A percentile compares a stretch with the other conserved stretches of the same genome.
phyloP scores from a whole-genome alignment of 2,113 vertebrate species.

The Cryptoleucopteryx plumbea region DNA sequence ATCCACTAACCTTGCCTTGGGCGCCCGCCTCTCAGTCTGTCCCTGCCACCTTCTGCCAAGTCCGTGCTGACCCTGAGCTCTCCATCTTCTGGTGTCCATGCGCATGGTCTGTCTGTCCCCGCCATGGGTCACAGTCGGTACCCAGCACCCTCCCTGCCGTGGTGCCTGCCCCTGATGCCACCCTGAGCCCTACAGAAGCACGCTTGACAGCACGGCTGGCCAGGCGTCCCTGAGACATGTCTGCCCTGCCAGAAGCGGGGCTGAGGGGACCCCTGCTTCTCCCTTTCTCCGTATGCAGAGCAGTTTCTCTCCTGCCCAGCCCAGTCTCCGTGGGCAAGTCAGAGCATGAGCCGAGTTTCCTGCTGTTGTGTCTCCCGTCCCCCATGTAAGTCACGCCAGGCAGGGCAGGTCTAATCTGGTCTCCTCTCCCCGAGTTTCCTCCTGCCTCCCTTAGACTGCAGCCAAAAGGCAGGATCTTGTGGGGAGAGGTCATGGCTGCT shows the following conservation, averaged over 20 bases:
- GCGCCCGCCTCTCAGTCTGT: background rate
- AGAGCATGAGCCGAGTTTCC: background rate
- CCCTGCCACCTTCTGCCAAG: background rate
- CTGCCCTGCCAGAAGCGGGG: background rate
- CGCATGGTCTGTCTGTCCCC: rapidly evolving
- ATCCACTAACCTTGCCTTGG: background rate
- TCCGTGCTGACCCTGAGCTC: background rate
- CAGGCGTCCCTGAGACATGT: rapidly evolving
- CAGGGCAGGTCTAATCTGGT: slow-evolving; percentile 1
- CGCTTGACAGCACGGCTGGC: rapidly evolving
- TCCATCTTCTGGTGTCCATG: background rate
- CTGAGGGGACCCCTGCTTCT: background rate
- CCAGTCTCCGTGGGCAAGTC: background rate
- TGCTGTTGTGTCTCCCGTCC: background rate
- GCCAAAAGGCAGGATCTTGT: background rate
- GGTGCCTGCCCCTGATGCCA: no score
- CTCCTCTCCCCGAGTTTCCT: background rate
- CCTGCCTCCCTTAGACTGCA: background rate
- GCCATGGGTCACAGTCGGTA: rapidly evolving
- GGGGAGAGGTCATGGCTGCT: background rate
- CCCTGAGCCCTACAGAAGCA: background rate
- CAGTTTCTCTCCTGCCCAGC: background rate
- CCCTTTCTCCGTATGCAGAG: background rate
- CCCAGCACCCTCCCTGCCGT: background rate
- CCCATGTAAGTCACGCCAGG: background rate